Conservation (phyloP, 2,113 vertebrate species). For the Hypomesus transpacificus region DNA sequence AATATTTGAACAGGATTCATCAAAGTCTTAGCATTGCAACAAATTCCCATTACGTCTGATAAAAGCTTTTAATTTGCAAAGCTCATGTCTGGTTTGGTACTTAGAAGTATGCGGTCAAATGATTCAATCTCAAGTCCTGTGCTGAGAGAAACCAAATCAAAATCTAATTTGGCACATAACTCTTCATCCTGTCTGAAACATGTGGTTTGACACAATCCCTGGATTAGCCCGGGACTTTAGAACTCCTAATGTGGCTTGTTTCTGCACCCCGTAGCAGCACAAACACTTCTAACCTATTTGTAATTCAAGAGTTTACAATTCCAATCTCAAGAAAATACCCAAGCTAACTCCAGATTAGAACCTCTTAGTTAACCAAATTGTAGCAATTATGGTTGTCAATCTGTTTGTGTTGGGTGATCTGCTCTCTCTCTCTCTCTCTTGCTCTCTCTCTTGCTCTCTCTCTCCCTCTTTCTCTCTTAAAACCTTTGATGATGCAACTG, state of each 20-base stretch:
- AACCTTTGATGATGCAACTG: no score
- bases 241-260: conserved; percentile 57
- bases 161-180: conserved; percentile 68
- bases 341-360: conserved; percentile 55
- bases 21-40: conserved; percentile 62
- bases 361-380: conserved; percentile 60
- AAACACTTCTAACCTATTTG: conserved; percentile 47
- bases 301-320: conserved; percentile 57
- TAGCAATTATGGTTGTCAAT: conserved; percentile 59
- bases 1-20: conserved; percentile 66
- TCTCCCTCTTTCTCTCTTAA: neutral
- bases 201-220: conserved; percentile 66
- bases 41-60: conserved; percentile 64
- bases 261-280: conserved; percentile 42
- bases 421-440: neutral
- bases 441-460: neutral
- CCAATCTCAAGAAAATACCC: conserved; percentile 50
- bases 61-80: conserved; percentile 70
- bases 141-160: conserved; percentile 60
- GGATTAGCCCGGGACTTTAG: conserved; percentile 68
- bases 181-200: conserved; percentile 67
- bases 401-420: conserved; percentile 19
- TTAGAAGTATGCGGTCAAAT: conserved; percentile 69
- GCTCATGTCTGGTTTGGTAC: conserved; percentile 68
- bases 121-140: conserved; percentile 60